Percentiles rank a stretch among this genome's conserved stretches.
Evolutionary conservation across 2,888 invertebrate species (phyloP).

Genomic region (Anorthoa munda): DNA sequence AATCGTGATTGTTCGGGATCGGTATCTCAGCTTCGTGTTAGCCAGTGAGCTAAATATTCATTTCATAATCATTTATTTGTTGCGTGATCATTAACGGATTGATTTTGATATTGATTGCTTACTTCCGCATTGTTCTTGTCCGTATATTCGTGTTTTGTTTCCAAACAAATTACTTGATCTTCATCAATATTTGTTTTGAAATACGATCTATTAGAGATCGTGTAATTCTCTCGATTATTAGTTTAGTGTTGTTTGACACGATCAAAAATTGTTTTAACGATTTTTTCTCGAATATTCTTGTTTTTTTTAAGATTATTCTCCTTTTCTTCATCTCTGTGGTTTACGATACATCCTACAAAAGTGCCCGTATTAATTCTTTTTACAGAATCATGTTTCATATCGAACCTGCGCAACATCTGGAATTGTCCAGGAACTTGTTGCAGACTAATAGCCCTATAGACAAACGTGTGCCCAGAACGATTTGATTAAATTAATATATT

Average conservation of each 20-base stretch:
- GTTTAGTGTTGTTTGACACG: conserved; percentile 53
- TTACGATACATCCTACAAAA: neutral
- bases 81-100: conserved; percentile 84
- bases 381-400: conserved; percentile 37
- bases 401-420: conserved; percentile 28
- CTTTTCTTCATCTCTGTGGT: neutral
- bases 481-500: conserved; percentile 80
- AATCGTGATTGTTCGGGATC: conserved; percentile 73
- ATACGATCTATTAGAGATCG: conserved; percentile 60
- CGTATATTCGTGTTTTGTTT: conserved; percentile 72
- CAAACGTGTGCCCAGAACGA: conserved; percentile 56
- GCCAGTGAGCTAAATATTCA: conserved; percentile 76
- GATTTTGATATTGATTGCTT: conserved; percentile 87
- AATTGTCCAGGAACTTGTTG: conserved; percentile 50
- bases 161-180: conserved; percentile 69
- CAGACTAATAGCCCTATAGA: conserved; percentile 61
- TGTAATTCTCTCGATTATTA: conserved; percentile 57
- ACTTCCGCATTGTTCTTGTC: conserved; percentile 83
- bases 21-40: conserved; percentile 51
- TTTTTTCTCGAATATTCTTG: conserved; percentile 26
- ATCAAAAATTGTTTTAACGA: conserved; percentile 33
- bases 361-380: conserved; percentile 23
- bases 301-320: neutral
- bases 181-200: conserved; percentile 66
- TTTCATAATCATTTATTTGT: conserved; percentile 87